These are phyloP conservation scores for Regulus satrapa DNA, from an alignment of 2,113 vertebrate species.

Conservation along the genomic window DNA sequence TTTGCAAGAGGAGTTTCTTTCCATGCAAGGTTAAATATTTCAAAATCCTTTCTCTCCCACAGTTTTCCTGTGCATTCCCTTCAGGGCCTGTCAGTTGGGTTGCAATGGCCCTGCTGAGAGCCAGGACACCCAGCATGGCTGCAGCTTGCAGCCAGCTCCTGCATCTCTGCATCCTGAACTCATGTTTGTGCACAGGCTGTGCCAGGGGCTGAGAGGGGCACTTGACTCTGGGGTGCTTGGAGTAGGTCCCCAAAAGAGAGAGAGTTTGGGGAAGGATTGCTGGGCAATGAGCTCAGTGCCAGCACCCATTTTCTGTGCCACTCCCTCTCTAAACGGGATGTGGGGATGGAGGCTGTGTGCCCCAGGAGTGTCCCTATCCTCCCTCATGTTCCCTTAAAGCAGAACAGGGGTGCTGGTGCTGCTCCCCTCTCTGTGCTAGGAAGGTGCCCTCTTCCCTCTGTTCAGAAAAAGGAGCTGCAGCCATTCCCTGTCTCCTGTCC, in stretches of 20 bases:
- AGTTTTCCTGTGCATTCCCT: background rate
- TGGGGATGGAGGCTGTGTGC: rapidly evolving
- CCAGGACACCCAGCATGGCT: background rate
- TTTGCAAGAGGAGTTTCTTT: background rate
- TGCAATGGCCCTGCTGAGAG: background rate
- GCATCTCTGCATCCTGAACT: background rate
- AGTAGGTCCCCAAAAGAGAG: background rate
- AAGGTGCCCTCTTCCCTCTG: background rate
- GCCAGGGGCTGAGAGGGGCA: rapidly evolving
- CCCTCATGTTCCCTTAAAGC: rapidly evolving
- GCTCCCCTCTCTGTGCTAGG: background rate
- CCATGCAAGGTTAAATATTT: constrained; percentile 37
- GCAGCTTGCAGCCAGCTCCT: background rate
- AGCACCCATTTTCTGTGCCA: rapidly evolving
- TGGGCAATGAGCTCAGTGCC: rapidly evolving
- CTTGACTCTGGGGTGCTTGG: rapidly evolving
- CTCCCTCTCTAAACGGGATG: background rate
- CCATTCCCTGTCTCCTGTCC: background rate
- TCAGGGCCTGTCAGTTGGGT: constrained; percentile 2
- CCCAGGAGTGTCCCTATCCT: background rate
- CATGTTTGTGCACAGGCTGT: rapidly evolving
- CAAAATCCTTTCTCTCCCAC: constrained; percentile 29
- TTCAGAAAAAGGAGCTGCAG: background rate
- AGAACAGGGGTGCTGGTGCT: background rate
- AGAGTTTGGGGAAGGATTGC: background rate